Conservation (phyloP, 2,113 vertebrate species). For the Brevimyrus niger region DNA sequence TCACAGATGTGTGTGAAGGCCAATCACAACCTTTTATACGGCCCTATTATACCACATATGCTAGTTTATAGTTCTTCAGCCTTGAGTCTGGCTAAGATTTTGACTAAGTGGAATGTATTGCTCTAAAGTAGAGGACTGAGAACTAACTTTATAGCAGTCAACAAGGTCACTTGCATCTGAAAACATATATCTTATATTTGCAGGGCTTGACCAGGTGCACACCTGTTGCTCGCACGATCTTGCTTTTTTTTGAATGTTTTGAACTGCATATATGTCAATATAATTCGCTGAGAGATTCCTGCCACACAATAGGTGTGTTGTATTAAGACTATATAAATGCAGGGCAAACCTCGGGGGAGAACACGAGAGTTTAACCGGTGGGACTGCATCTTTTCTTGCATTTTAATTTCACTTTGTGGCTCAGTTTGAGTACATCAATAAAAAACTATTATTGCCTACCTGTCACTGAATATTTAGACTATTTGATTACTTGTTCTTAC, state of each 20-base stretch:
- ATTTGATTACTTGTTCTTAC: background rate
- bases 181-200: background rate
- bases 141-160: background rate
- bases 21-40: background rate
- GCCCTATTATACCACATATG: background rate
- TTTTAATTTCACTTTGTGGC: background rate
- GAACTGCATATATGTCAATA: background rate
- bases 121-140: background rate
- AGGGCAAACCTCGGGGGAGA: background rate
- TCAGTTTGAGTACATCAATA: background rate
- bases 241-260: background rate
- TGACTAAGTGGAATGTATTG: background rate
- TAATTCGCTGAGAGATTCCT: background rate
- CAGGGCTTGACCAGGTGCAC: background rate
- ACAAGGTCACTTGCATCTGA: background rate
- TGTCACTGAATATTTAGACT: background rate
- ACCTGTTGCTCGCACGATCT: background rate
- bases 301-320: background rate
- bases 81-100: background rate
- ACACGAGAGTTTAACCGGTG: background rate
- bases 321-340: background rate
- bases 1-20: background rate
- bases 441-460: background rate
- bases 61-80: background rate
- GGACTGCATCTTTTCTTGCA: background rate